phyloP scores from a whole-genome alignment of 2,113 vertebrate genomes.

The Piprites chloris region DNA sequence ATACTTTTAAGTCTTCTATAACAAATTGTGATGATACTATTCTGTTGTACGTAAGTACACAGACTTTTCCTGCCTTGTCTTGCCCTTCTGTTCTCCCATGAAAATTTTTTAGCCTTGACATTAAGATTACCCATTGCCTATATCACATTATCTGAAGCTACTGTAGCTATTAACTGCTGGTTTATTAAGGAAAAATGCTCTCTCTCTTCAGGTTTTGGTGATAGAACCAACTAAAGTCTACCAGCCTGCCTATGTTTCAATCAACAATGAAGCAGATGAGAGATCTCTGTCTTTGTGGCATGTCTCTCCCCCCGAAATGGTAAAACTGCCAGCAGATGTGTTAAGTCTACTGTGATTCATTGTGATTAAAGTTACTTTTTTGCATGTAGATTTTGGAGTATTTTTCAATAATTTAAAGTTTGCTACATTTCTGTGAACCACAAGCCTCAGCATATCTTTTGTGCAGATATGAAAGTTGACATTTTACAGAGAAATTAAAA shows the following conservation, averaged over 20 bases:
- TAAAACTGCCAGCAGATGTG: slow-evolving; percentile 52
- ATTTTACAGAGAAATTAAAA: background rate
- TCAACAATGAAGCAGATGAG: slow-evolving; percentile 92
- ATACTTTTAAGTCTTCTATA: background rate
- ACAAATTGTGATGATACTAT: background rate
- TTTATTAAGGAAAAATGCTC: background rate
- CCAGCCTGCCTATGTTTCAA: slow-evolving; percentile 91
- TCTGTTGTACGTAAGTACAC: background rate
- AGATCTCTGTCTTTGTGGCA: slow-evolving; percentile 91
- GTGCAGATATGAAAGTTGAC: background rate
- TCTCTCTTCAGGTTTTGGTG: slow-evolving; percentile 85
- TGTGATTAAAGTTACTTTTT: background rate
- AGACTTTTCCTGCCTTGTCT: background rate
- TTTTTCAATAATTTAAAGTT: background rate
- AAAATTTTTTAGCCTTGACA: background rate
- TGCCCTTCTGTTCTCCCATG: background rate
- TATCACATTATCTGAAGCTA: background rate
- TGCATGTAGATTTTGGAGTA: background rate
- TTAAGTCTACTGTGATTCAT: background rate
- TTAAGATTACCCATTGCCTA: background rate
- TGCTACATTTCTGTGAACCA: background rate
- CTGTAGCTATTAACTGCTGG: background rate
- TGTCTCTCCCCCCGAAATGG: slow-evolving; percentile 87
- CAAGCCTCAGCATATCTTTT: background rate
- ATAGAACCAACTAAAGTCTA: slow-evolving; percentile 91